Conservation (phyloP, 2,113 vertebrate species). For the Cyphomyrus discorhynchus region DNA sequence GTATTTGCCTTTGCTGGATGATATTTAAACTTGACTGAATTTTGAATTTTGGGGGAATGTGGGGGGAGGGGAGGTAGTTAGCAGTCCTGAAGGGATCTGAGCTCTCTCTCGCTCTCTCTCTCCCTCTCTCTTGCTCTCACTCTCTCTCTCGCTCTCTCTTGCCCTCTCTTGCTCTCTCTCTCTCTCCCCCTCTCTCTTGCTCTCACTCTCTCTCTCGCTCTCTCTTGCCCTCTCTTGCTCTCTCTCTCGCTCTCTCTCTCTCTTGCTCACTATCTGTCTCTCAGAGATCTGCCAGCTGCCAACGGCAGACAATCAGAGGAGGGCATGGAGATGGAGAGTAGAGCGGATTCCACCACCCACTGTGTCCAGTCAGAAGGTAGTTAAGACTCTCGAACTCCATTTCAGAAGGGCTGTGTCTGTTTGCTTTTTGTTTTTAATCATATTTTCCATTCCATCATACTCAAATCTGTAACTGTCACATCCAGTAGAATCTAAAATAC, state of each 20-base stretch:
- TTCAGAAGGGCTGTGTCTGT: not conserved
- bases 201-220: not conserved
- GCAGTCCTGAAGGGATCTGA: not conserved
- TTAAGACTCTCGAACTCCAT: not conserved
- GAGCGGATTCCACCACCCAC: slow-evolving; percentile 57
- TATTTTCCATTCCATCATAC: not conserved
- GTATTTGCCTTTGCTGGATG: not conserved
- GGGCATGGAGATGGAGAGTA: slow-evolving; percentile 45
- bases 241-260: not conserved
- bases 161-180: not conserved
- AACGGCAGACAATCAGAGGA: slow-evolving; percentile 37
- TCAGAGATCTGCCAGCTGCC: not conserved
- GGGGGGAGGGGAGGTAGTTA: not conserved
- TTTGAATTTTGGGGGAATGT: not conserved
- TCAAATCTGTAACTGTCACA: not conserved
- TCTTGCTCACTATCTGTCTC: not conserved
- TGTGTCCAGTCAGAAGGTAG: slow-evolving; percentile 53
- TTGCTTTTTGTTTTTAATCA: not conserved
- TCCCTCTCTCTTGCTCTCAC: not conserved
- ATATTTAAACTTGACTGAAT: not conserved
- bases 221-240: no score
- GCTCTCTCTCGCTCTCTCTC: not conserved
- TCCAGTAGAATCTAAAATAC: not conserved
- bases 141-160: no score
- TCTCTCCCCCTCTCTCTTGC: not conserved